phyloP scores from a whole-genome alignment of 2,888 invertebrate genomes.

The Palloptera scutellata region DNA sequence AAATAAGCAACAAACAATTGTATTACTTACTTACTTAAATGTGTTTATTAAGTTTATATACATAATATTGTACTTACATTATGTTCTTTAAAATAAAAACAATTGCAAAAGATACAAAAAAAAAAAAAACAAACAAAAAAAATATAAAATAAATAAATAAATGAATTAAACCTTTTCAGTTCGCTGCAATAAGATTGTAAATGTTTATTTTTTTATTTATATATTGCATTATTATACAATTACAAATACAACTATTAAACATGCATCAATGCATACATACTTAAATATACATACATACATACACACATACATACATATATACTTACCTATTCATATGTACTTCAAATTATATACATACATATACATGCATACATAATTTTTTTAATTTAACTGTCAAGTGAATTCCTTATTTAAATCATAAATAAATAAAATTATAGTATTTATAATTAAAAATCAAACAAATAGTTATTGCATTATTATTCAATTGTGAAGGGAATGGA shows the following conservation, averaged over 20 bases:
- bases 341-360: constrained; percentile 16
- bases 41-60: no score
- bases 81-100: no score
- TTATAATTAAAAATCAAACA: not conserved
- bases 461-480: no score
- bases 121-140: constrained; percentile 12
- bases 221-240: not conserved
- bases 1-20: no score
- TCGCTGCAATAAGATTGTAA: constrained; percentile 57
- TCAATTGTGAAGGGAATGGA: no score
- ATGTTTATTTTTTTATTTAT: constrained; percentile 33
- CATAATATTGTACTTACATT: no score
- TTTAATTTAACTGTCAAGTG: constrained; percentile 16
- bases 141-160: not conserved
- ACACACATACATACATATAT: constrained; percentile 21
- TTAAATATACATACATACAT: constrained; percentile 19
- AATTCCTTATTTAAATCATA: constrained; percentile 29
- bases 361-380: not conserved
- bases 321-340: not conserved
- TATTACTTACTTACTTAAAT: no score
- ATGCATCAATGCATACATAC: constrained; percentile 16
- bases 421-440: constrained; percentile 18
- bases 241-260: constrained; percentile 18
- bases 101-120: not conserved
- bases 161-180: constrained; percentile 18